phyloP scores from a whole-genome alignment of 1,140 invertebrate genomes.

The Acromyrmex charruanus region DNA sequence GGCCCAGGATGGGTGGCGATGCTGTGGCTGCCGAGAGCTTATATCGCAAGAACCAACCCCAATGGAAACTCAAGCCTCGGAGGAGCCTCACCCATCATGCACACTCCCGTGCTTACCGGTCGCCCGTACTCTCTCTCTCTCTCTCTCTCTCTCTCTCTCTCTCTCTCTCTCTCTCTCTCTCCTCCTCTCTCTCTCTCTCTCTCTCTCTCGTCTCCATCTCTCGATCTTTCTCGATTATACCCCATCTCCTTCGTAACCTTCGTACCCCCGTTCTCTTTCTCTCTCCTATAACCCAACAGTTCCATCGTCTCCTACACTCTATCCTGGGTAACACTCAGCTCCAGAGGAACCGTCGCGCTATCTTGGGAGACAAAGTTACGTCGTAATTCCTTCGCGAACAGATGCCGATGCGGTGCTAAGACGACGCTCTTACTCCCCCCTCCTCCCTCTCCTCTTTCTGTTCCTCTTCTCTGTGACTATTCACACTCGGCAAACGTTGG shows the following conservation, averaged over 20 bases:
- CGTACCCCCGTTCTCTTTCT: conserved; percentile 23
- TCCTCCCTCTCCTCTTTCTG: not conserved
- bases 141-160: conserved; percentile 4
- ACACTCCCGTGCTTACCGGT: conserved; percentile 81
- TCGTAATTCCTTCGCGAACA: conserved; percentile 86
- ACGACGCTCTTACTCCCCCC: conserved; percentile 69
- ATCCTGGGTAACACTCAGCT: conserved; percentile 75
- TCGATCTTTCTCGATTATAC: conserved; percentile 55
- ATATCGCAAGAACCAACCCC: conserved; percentile 86
- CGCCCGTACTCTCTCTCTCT: conserved; percentile 47
- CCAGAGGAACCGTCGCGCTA: conserved; percentile 82
- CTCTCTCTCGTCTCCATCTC: conserved; percentile 22
- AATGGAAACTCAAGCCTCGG: conserved; percentile 84
- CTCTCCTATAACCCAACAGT: conserved; percentile 72
- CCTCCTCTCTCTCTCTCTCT: not conserved
- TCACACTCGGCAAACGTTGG: conserved; percentile 48
- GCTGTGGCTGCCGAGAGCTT: conserved; percentile 79
- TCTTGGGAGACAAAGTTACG: conserved; percentile 86
- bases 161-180: conserved; percentile 13
- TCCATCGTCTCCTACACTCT: conserved; percentile 65
- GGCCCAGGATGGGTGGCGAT: conserved; percentile 70
- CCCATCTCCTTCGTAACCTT: conserved; percentile 64
- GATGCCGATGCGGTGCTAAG: conserved; percentile 85
- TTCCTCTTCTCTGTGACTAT: not conserved
- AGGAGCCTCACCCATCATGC: conserved; percentile 85